These are phyloP conservation scores for Cricetomys ansorgei DNA, from an alignment of 2,113 vertebrate genomes.

Conservation along the genomic window DNA sequence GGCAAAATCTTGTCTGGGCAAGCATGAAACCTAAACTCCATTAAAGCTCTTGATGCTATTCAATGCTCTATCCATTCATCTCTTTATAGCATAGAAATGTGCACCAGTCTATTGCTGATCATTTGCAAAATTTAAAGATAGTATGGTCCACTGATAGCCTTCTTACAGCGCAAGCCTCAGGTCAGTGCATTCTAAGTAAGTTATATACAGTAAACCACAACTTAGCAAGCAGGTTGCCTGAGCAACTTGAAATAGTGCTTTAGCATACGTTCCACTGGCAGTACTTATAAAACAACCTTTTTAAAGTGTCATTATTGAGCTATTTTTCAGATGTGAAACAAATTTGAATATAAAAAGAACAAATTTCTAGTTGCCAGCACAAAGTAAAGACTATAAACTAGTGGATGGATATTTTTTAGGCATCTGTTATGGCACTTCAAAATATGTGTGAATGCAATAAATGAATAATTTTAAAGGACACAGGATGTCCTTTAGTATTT, in stretches of 20 bases:
- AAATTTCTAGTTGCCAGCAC: conserved; percentile 66
- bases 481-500: conserved; percentile 61
- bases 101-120: conserved; percentile 55
- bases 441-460: conserved; percentile 58
- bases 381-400: conserved; percentile 66
- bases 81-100: background rate
- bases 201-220: conserved; percentile 67
- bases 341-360: conserved; percentile 69
- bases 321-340: conserved; percentile 67
- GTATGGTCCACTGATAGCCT: conserved; percentile 33
- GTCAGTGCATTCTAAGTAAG: conserved; percentile 50
- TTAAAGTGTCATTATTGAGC: conserved; percentile 61
- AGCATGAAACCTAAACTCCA: conserved; percentile 39
- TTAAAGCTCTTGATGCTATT: conserved; percentile 57
- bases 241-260: conserved; percentile 68
- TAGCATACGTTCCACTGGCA: conserved; percentile 62
- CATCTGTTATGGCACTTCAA: conserved; percentile 63
- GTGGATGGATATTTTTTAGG: conserved; percentile 65
- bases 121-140: conserved; percentile 76
- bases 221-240: conserved; percentile 64
- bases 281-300: conserved; percentile 67
- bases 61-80: conserved; percentile 53
- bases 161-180: background rate
- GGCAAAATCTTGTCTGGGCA: conserved; percentile 44
- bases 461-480: conserved; percentile 62